Evolutionary conservation across 2,113 vertebrate species (phyloP).

Genomic region (Dromaius novaehollandiae): DNA sequence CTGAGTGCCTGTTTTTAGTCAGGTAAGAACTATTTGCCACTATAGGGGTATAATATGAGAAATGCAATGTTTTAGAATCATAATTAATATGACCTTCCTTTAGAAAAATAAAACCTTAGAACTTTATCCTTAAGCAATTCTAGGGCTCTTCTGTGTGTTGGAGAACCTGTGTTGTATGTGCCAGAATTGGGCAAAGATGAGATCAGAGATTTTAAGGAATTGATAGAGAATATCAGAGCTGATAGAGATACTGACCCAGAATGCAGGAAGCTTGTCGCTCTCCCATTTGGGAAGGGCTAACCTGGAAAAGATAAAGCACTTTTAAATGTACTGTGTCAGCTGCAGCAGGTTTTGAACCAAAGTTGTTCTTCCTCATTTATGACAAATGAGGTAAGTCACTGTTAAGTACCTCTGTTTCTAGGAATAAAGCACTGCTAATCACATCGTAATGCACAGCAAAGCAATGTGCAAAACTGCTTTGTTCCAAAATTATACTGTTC

Average conservation of each 20-base stretch:
- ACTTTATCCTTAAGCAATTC: not conserved
- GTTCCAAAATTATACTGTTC: not conserved
- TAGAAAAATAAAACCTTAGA: not conserved
- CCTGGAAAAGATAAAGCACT: not conserved
- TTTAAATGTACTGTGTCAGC: not conserved
- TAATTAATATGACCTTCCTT: not conserved
- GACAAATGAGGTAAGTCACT: not conserved
- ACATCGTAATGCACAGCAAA: not conserved
- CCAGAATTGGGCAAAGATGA: not conserved
- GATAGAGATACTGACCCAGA: not conserved
- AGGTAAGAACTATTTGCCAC: not conserved
- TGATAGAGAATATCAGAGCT: not conserved
- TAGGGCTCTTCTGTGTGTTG: not conserved
- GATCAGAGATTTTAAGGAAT: not conserved
- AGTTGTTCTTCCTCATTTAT: rapidly evolving
- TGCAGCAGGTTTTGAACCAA: not conserved
- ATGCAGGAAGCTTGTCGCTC: not conserved
- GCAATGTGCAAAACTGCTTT: not conserved
- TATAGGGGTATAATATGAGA: not conserved
- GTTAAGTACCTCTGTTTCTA: not conserved
- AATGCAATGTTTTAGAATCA: not conserved
- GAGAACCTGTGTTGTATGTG: not conserved
- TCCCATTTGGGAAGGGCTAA: not conserved
- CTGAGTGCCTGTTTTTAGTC: not conserved
- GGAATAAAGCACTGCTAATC: not conserved